Percentiles rank a stretch among this genome's conserved stretches.
phyloP scores from a whole-genome alignment of 92 coral and sea anemone species.

The Diadumene lineata region DNA sequence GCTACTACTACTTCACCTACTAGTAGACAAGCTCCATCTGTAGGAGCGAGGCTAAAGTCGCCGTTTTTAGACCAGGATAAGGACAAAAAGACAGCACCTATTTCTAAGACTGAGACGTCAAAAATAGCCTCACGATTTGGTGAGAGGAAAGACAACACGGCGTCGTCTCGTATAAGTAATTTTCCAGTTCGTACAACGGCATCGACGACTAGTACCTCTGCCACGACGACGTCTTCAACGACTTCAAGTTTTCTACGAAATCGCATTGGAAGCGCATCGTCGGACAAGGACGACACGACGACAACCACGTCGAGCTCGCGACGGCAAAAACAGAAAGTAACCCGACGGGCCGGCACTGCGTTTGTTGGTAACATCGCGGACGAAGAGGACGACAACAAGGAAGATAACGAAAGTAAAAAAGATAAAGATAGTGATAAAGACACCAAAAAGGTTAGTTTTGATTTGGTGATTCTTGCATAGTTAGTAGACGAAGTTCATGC shows the following conservation, averaged over 20 bases:
- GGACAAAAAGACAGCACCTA: conserved; percentile 51
- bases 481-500: not conserved
- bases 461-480: not conserved
- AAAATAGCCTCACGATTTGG: conserved; percentile 45
- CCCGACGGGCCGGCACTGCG: conserved; percentile 70
- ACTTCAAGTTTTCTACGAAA: conserved; percentile 49
- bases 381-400: conserved; percentile 52
- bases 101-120: conserved; percentile 48
- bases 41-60: conserved; percentile 34
- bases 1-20: conserved; percentile 34
- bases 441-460: conserved; percentile 13
- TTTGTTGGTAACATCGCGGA: conserved; percentile 45
- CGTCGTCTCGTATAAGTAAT: conserved; percentile 51
- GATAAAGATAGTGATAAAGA: conserved; percentile 21
- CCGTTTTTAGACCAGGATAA: conserved; percentile 60
- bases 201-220: conserved; percentile 58
- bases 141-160: conserved; percentile 57
- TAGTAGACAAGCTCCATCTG: conserved; percentile 14
- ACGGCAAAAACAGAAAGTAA: conserved; percentile 51
- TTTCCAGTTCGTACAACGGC: conserved; percentile 75
- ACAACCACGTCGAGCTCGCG: conserved; percentile 22
- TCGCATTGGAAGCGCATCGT: conserved; percentile 51
- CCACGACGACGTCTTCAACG: conserved; percentile 49
- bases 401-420: conserved; percentile 46
- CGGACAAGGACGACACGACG: conserved; percentile 53